Base-by-base conservation (phyloP, 1,140 invertebrate species). In the Bombus cullumanus region DNA sequence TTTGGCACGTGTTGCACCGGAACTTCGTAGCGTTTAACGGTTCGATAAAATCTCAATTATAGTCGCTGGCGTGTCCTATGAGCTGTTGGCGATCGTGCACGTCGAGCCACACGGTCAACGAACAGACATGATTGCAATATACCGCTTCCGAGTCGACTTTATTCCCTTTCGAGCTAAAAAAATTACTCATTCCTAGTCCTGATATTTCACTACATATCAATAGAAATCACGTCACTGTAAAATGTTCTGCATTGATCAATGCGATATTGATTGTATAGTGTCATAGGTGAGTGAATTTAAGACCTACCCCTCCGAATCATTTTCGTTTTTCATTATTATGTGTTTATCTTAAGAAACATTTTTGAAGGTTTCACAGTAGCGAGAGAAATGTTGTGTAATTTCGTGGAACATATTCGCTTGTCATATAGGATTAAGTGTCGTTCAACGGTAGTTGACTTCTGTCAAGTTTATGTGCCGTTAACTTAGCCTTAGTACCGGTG, bases 1-100 rank as follows among this genome's bases (percentile, higher is more conserved):
- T 87, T 73, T 71, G 74, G 89, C 89, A 89, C 88, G 89, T 90
- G 89, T 90, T 90, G 89, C 88, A 74, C 81, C 77, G 41, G 83
- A 90, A 90, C 64, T 90, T 90, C 53, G 62, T 31, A 84, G 85
- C 89, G 85, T 90, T 92, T 91, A 91, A 86, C 64, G 79, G 73
- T 22, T 83, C 77, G 93, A 93, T 93, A 94, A 93, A 93, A 94
- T 94, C 93, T 92, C 90, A 94, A 93, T 94, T 94, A 93, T 90
- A 92, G 86, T 90, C 86, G 80, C 80, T 64, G 77, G 84, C 76
- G 85, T 86, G 89, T 78, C 74, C 72, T 74, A 77, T 74, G 89
- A 86, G 84, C 59, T 64, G 79, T 72, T 66, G 18, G 41, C 75
- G 68, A 78, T 79, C 74, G 80, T 85, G 66, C 59, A 74, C 41